A percentile compares a stretch with the other conserved stretches of the same genome.
Conservation (phyloP, 2,888 invertebrate species). For the Oeneis ivallda region DNA sequence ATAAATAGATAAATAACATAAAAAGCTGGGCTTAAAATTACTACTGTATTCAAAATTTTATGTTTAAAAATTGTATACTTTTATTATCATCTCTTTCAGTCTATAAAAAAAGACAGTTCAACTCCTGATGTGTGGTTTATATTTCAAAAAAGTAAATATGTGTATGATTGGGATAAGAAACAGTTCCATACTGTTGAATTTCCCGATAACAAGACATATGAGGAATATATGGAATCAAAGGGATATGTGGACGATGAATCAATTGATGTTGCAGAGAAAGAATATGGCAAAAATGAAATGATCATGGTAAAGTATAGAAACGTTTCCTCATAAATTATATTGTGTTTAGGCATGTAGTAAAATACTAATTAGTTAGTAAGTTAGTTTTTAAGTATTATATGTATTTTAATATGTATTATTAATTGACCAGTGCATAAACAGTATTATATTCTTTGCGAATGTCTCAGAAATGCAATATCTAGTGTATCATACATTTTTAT, state of each 20-base stretch:
- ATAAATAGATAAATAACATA: neutral
- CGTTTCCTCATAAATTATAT: neutral
- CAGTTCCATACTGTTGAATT: conserved; percentile 91
- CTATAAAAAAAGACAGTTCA: conserved; percentile 70
- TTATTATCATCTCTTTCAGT: conserved; percentile 50
- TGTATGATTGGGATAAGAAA: conserved; percentile 92
- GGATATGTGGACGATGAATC: conserved; percentile 93
- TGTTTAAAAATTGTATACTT: neutral
- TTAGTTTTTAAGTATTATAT: too few species aligned
- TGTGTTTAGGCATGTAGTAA: too few species aligned
- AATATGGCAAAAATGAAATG: conserved; percentile 94
- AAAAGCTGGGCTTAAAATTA: too few species aligned
- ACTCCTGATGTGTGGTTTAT: conserved; percentile 90
- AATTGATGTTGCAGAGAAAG: conserved; percentile 87
- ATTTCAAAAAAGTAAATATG: conserved; percentile 98
- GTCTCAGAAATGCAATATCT: too few species aligned
- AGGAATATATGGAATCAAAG: conserved; percentile 90
- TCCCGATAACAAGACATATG: conserved; percentile 87
- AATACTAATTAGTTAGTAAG: too few species aligned
- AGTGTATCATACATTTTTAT: too few species aligned
- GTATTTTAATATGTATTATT: too few species aligned
- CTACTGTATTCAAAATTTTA: too few species aligned
- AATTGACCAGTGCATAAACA: too few species aligned
- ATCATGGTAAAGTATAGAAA: conserved; percentile 83
- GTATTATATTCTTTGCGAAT: too few species aligned